Percentiles rank a stretch among this genome's conserved stretches.
Conservation (phyloP, 2,113 vertebrate species). For the Monopterus albus region DNA sequence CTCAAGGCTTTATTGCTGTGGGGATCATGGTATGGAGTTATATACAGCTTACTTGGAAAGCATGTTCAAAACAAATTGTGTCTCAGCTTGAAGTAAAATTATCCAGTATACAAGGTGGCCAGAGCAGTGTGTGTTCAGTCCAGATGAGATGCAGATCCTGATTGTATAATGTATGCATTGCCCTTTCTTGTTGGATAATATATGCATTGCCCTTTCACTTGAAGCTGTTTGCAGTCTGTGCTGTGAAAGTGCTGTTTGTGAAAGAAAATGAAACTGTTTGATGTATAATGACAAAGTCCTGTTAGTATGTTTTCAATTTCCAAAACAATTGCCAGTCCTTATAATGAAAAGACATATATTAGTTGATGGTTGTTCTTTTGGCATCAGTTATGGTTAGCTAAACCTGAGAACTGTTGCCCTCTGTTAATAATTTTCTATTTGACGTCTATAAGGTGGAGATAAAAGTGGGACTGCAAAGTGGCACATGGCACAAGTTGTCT, state of each 20-base stretch:
- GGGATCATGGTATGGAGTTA: background rate
- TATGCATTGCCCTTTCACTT: conserved; percentile 77
- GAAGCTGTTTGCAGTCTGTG: conserved; percentile 49
- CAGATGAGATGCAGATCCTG: conserved; percentile 60
- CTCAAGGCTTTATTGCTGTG: background rate
- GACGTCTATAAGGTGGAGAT: conserved; percentile 37
- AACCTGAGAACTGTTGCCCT: conserved; percentile 30
- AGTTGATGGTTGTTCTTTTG: background rate
- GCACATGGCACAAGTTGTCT: conserved; percentile 75
- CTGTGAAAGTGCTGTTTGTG: conserved; percentile 67
- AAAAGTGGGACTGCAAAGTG: conserved; percentile 71
- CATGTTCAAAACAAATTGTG: conserved; percentile 26
- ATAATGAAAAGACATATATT: conserved; percentile 75
- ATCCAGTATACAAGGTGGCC: conserved; percentile 28
- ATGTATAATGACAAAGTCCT: conserved; percentile 79
- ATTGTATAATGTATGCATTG: conserved; percentile 75
- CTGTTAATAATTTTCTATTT: conserved; percentile 26
- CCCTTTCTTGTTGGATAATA: conserved; percentile 78
- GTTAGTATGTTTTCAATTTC: conserved; percentile 62
- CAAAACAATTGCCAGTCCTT: background rate
- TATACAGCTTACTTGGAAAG: conserved; percentile 26
- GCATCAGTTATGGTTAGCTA: conserved; percentile 47
- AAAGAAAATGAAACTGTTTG: conserved; percentile 69
- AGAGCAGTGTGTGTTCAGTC: conserved; percentile 31
- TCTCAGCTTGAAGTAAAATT: conserved; percentile 37